phyloP scores from a whole-genome alignment of 2,113 vertebrate genomes.

The Heterocephalus glaber region DNA sequence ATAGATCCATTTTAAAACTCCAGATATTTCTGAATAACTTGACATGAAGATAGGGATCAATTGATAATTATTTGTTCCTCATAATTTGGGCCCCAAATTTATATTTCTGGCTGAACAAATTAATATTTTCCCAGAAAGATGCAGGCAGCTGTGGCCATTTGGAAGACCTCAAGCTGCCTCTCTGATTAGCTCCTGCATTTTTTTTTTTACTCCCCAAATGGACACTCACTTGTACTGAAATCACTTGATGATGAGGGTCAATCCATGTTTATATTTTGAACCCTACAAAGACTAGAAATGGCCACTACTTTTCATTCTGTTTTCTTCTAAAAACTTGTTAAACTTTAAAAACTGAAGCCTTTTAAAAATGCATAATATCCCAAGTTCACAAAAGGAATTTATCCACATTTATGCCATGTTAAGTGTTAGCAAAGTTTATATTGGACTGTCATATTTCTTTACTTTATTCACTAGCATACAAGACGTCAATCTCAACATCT shows the following conservation, averaged over 20 bases:
- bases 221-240: constrained; percentile 75
- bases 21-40: constrained; percentile 45
- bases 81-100: constrained; percentile 31
- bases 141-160: constrained; percentile 63
- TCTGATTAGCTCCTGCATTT: constrained; percentile 75
- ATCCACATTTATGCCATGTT: constrained; percentile 83
- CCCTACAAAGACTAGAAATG: constrained; percentile 62
- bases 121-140: constrained; percentile 23
- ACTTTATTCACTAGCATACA: constrained; percentile 86
- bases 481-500: constrained; percentile 88
- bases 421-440: constrained; percentile 90
- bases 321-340: constrained; percentile 64
- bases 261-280: constrained; percentile 63
- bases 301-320: constrained; percentile 51
- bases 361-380: constrained; percentile 74
- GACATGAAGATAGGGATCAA: constrained; percentile 39
- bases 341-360: constrained; percentile 56
- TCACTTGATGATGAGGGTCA: constrained; percentile 70
- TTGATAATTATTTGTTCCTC: constrained; percentile 48
- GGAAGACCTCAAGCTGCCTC: constrained; percentile 13
- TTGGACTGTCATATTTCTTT: constrained; percentile 90
- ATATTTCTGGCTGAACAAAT: constrained; percentile 69
- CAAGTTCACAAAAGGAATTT: constrained; percentile 83
- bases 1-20: constrained; percentile 6
- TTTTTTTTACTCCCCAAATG: constrained; percentile 74